A percentile compares a stretch with the other conserved stretches of the same genome.
These are phyloP conservation scores for Hermaeophaga mercurialis DNA, from an alignment of 2,888 invertebrate species.

Conservation along the genomic window DNA sequence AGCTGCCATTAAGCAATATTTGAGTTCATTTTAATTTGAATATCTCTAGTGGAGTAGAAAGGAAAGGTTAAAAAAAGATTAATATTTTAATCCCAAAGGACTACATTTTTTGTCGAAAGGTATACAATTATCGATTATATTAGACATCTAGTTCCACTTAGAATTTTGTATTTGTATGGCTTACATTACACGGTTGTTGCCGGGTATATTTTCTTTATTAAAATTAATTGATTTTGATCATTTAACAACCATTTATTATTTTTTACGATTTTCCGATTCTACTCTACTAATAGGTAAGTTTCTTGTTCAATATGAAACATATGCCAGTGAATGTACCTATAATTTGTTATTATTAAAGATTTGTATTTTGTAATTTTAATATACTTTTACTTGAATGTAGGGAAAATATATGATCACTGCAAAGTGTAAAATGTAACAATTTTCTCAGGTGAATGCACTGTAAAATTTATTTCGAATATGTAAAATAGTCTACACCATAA, in stretches of 20 bases:
- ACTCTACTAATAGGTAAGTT: constrained; percentile 1
- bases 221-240: too few species aligned
- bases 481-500: constrained; percentile 11
- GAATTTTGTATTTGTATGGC: too few species aligned
- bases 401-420: constrained; percentile 13
- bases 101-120: too few species aligned
- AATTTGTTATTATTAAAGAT: constrained; percentile 31
- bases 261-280: neutral
- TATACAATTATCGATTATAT: too few species aligned
- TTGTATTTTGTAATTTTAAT: constrained; percentile 20
- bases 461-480: constrained; percentile 8
- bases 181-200: too few species aligned
- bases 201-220: too few species aligned
- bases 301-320: constrained; percentile 26
- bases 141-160: too few species aligned
- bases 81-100: too few species aligned
- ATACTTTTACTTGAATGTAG: constrained; percentile 3
- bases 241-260: neutral
- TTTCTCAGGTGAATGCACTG: constrained; percentile 16
- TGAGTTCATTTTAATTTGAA: constrained; percentile 36
- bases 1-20: constrained; percentile 61
- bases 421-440: constrained; percentile 8
- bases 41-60: constrained; percentile 3
- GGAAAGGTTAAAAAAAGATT: too few species aligned
- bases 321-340: constrained; percentile 44